phyloP scores from a whole-genome alignment of 2,797 vertebrate species.

The Onychomys arenicola region DNA sequence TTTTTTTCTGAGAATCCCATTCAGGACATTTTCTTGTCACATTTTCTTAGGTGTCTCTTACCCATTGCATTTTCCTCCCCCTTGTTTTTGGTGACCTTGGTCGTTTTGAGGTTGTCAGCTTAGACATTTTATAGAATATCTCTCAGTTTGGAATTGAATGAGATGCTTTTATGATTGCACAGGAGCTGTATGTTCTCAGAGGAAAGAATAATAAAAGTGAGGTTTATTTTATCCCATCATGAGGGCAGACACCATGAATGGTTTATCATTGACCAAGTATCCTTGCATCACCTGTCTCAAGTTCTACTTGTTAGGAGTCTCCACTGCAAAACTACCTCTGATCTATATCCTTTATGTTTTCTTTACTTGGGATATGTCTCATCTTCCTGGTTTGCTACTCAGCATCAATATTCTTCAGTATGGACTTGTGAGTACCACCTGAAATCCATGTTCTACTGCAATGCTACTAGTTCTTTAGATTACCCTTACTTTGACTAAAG shows the following conservation, averaged over 20 bases:
- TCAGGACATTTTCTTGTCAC: neutral
- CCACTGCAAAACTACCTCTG: neutral
- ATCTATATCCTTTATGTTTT: neutral
- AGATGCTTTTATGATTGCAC: conserved; percentile 19
- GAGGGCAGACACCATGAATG: no score
- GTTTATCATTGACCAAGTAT: neutral
- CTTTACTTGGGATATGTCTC: neutral
- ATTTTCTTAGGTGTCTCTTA: neutral
- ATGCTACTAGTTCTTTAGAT: neutral
- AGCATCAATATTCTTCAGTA: neutral
- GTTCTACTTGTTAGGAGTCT: neutral
- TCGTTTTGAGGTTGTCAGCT: neutral
- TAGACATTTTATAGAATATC: neutral
- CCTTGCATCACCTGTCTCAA: neutral
- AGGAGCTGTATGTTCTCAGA: neutral
- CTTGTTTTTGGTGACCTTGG: neutral
- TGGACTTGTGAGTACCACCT: neutral
- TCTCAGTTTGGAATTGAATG: neutral
- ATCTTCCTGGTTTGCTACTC: neutral
- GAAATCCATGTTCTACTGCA: neutral
- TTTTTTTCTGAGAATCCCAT: neutral
- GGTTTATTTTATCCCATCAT: neutral
- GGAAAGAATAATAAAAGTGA: neutral
- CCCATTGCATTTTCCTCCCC: neutral
- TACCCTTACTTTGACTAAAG: neutral